Conservation (phyloP, 1,140 invertebrate genomes). For the Trachelipus rathkii region DNA sequence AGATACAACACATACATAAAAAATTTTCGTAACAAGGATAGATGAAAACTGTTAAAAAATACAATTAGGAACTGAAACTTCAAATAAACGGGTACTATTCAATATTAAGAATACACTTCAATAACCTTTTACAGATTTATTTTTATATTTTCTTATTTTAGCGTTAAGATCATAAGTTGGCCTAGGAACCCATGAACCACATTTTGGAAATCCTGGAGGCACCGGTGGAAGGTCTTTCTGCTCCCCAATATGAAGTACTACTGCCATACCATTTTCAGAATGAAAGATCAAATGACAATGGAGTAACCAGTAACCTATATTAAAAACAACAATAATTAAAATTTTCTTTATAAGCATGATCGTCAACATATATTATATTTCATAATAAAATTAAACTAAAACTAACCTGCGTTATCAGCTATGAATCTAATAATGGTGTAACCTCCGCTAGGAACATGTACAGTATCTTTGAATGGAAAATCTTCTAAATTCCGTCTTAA, state of each 20-base stretch:
- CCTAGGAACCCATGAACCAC: constrained; percentile 18
- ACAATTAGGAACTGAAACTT: too few relatives aligned
- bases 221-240: constrained; percentile 49
- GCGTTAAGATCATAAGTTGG: neutral
- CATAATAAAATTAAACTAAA: neutral
- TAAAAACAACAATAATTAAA: neutral
- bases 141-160: neutral
- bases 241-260: constrained; percentile 71
- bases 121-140: too few relatives aligned
- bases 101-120: too few relatives aligned
- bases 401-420: constrained; percentile 76
- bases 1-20: too few relatives aligned
- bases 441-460: constrained; percentile 88
- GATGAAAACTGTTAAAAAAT: too few relatives aligned
- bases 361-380: neutral
- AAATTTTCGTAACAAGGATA: too few relatives aligned
- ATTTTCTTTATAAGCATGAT: neutral
- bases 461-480: constrained; percentile 79
- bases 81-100: too few relatives aligned
- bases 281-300: constrained; percentile 91
- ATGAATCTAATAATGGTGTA: constrained; percentile 85
- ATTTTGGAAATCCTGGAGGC: constrained; percentile 47
- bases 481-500: constrained; percentile 68
- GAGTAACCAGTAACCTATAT: constrained; percentile 77
- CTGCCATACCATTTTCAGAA: constrained; percentile 80